Conservation (phyloP, 1,140 invertebrate genomes). For the Myzus persicae region DNA sequence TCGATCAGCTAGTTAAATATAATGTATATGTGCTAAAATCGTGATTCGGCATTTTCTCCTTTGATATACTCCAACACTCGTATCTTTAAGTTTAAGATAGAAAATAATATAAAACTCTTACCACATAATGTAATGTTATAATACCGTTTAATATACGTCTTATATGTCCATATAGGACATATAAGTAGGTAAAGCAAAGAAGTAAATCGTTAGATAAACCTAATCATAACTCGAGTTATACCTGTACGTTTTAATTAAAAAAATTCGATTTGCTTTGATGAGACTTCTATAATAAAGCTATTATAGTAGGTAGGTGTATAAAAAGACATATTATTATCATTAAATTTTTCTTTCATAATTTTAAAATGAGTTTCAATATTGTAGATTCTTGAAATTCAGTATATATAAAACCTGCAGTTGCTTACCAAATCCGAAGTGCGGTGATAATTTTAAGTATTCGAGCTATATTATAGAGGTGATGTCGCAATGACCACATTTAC, state of each 20-base stretch:
- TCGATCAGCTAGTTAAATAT: constrained; percentile 17
- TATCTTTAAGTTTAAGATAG: not conserved
- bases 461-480: not conserved
- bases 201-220: too few species aligned
- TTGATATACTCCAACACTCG: not conserved
- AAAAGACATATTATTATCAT: not conserved
- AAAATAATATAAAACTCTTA: not conserved
- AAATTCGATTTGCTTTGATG: not conserved
- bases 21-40: not conserved
- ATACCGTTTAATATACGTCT: not conserved
- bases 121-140: not conserved
- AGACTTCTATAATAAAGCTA: not conserved
- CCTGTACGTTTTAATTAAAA: too few species aligned
- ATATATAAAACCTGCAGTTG: not conserved
- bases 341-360: not conserved
- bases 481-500: not conserved
- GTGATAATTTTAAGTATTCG: not conserved
- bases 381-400: not conserved
- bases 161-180: not conserved
- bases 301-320: not conserved
- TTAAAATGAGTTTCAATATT: not conserved
- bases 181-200: too few species aligned
- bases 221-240: not conserved
- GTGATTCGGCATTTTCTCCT: constrained; percentile 41
- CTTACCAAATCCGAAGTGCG: not conserved